Evolutionary conservation across 2,797 vertebrate species (phyloP).

Genomic region (Threskiornis aethiopicus): DNA sequence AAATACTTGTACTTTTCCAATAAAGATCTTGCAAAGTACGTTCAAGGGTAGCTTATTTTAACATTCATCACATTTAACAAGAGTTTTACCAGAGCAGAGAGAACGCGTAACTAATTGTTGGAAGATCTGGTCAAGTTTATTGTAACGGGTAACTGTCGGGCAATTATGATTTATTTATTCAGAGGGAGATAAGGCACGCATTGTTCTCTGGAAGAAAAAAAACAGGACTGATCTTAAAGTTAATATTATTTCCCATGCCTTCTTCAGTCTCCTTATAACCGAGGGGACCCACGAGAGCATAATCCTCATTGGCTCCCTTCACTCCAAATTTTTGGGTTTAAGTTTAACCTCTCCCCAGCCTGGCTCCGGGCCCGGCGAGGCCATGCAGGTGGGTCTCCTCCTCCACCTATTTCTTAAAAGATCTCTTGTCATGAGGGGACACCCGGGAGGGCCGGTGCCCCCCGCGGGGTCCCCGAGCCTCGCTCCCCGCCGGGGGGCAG

Average conservation of each 20-base stretch:
- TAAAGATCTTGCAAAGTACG: slow-evolving; percentile 35
- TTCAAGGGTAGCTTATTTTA: slow-evolving; percentile 46
- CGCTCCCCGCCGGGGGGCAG: rapidly evolving
- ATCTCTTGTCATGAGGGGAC: background rate
- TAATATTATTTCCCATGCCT: background rate
- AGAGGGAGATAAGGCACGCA: slow-evolving; percentile 20
- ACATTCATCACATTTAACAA: slow-evolving; percentile 68
- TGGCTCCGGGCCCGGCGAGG: rapidly evolving
- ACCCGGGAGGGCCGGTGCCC: background rate
- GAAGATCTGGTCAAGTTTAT: slow-evolving; percentile 62
- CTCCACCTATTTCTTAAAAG: background rate
- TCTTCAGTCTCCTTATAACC: background rate
- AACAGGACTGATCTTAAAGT: background rate
- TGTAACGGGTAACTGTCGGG: slow-evolving; percentile 43
- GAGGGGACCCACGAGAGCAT: background rate
- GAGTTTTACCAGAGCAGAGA: slow-evolving; percentile 59
- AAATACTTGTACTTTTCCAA: slow-evolving; percentile 21
- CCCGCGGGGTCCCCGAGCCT: background rate
- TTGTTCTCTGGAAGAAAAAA: slow-evolving; percentile 23
- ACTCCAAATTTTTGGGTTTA: background rate
- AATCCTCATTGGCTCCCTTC: background rate
- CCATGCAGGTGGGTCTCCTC: background rate
- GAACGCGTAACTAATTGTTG: slow-evolving; percentile 62
- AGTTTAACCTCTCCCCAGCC: background rate
- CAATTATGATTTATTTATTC: slow-evolving; percentile 66